Conservation (phyloP, 2,797 vertebrate species). For the Odontamblyopus lacepedii region DNA sequence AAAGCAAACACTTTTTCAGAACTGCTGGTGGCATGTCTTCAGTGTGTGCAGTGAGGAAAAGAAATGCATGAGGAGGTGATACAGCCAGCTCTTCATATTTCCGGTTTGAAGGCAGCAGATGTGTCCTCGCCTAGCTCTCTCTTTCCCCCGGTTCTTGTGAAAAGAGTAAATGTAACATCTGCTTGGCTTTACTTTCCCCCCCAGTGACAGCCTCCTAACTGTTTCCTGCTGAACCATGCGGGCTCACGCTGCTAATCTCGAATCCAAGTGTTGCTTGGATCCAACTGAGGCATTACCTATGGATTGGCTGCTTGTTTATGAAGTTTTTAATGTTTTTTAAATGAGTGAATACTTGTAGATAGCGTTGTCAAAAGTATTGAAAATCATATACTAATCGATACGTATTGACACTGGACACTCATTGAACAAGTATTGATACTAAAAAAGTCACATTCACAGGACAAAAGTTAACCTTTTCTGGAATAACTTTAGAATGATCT, state of each 20-base stretch:
- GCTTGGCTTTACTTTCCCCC: conserved; percentile 44
- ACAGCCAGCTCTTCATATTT: conserved; percentile 14
- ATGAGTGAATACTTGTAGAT: too few relatives aligned
- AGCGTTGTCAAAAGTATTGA: too few relatives aligned
- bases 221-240: conserved; percentile 41
- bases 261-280: conserved; percentile 43
- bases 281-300: conserved; percentile 36
- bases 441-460: too few relatives aligned
- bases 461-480: too few relatives aligned
- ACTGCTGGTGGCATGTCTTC: not conserved
- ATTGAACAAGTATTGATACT: too few relatives aligned
- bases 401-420: too few relatives aligned
- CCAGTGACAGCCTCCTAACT: conserved; percentile 42
- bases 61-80: conserved; percentile 12
- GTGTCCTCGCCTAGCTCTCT: conserved; percentile 31
- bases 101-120: conserved; percentile 46
- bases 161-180: conserved; percentile 51
- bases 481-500: too few relatives aligned
- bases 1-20: not conserved
- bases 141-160: conserved; percentile 22
- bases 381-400: too few relatives aligned
- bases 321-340: not conserved
- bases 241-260: conserved; percentile 21
- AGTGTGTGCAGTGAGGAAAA: not conserved
- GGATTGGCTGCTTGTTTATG: conserved; percentile 8